Conservation (phyloP, 2,113 vertebrate genomes). For the Leptobrachium ailaonicum region DNA sequence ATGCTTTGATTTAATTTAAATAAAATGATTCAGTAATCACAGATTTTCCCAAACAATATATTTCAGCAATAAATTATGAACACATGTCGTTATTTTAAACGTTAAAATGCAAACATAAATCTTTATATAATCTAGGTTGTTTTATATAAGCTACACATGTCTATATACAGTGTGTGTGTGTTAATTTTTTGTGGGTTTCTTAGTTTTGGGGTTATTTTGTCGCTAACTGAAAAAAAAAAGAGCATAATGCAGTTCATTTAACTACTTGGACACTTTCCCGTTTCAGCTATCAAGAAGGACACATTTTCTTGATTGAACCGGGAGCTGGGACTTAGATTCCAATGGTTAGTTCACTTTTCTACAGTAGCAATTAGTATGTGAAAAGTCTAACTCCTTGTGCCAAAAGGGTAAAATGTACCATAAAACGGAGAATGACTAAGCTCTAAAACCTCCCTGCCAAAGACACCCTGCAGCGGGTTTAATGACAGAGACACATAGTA, state of each 20-base stretch:
- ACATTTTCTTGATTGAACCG: conserved; percentile 36
- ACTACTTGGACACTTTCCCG: not conserved
- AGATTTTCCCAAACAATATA: too few relatives aligned
- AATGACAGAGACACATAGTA: conserved; percentile 64
- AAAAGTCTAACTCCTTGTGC: conserved; percentile 62
- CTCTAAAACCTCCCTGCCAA: conserved; percentile 57
- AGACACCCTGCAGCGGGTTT: conserved; percentile 62
- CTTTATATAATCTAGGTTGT: too few relatives aligned
- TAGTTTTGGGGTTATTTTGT: too few relatives aligned
- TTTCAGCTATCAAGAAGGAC: conserved; percentile 10
- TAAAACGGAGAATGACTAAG: conserved; percentile 56
- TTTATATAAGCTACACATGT: too few relatives aligned
- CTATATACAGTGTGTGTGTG: too few relatives aligned
- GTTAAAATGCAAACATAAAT: too few relatives aligned
- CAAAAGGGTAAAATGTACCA: conserved; percentile 64
- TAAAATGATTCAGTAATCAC: too few relatives aligned
- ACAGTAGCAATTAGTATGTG: conserved; percentile 63
- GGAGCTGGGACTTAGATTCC: conserved; percentile 35
- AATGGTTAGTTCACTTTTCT: conserved; percentile 51
- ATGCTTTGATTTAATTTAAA: too few relatives aligned
- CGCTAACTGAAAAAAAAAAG: not conserved
- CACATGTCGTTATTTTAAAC: too few relatives aligned
- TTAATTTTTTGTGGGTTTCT: too few relatives aligned
- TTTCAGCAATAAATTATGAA: too few relatives aligned
- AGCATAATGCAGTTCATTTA: not conserved